A percentile compares a stretch with the other conserved stretches of the same genome.
phyloP scores from a whole-genome alignment of 2,888 invertebrate species.

The Melanchra persicariae region DNA sequence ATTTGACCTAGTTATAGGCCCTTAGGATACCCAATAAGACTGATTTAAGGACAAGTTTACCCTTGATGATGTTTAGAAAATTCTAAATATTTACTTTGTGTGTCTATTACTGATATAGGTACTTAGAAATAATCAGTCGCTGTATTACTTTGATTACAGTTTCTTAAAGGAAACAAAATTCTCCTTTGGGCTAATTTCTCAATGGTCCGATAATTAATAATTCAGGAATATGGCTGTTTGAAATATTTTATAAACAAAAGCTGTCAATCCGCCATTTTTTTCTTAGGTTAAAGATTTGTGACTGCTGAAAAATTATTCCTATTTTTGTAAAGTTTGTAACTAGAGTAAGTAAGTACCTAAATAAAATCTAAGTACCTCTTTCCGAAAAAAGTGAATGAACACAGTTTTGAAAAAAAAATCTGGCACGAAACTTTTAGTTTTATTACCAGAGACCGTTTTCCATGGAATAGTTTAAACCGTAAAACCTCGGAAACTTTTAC shows the following conservation, averaged over 20 bases:
- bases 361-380: too few species aligned
- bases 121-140: too few species aligned
- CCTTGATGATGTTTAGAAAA: background rate
- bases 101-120: background rate
- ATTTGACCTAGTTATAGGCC: too few species aligned
- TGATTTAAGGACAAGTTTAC: slow-evolving; percentile 1
- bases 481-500: background rate
- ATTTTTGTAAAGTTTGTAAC: background rate
- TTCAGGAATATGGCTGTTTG: too few species aligned
- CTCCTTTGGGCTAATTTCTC: too few species aligned
- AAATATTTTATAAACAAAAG: too few species aligned
- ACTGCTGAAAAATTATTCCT: too few species aligned
- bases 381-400: too few species aligned
- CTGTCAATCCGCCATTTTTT: too few species aligned
- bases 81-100: background rate
- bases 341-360: background rate
- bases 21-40: slow-evolving; percentile 7
- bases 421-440: background rate
- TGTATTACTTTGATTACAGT: background rate
- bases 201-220: too few species aligned
- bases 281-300: too few species aligned
- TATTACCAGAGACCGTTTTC: background rate
- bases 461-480: background rate
- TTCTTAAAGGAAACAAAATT: too few species aligned
- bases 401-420: background rate